A percentile compares a stretch with the other conserved stretches of the same genome.
phyloP scores from a whole-genome alignment of 2,888 invertebrate genomes.

The Megaustenia siamemsis region DNA sequence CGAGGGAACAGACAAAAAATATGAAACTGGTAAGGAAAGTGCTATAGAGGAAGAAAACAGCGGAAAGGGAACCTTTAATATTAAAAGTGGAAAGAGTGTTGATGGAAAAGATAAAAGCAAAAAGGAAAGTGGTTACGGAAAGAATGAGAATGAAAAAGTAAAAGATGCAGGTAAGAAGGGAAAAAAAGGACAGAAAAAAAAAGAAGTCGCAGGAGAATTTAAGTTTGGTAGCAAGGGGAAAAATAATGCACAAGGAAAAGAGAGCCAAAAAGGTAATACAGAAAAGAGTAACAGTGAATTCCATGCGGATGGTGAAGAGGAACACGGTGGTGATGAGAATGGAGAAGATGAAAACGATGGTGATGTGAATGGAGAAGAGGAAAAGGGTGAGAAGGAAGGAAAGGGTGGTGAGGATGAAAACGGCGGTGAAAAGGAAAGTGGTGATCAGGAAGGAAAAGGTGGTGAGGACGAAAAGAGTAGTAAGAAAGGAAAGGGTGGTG shows the following conservation, averaged over 20 bases:
- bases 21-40: no score
- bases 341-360: slow-evolving; percentile 18
- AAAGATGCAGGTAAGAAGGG: no score
- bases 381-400: no score
- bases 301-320: slow-evolving; percentile 11
- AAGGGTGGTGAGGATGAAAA: not conserved
- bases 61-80: not conserved
- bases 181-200: not conserved
- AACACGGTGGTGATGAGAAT: slow-evolving; percentile 5
- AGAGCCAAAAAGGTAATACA: not conserved
- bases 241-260: not conserved
- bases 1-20: not conserved
- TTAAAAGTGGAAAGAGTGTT: not conserved
- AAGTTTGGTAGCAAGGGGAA: not conserved
- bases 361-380: not conserved
- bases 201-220: not conserved
- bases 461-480: not conserved
- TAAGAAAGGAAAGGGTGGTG: no score
- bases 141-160: no score
- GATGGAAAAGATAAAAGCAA: not conserved
- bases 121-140: no score
- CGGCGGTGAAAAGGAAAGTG: not conserved
- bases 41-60: no score
- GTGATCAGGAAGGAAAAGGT: no score
- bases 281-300: slow-evolving; percentile 1